These are phyloP conservation scores for Anolis carolinensis DNA, from an alignment of 2,113 vertebrate species.

Conservation along the genomic window DNA sequence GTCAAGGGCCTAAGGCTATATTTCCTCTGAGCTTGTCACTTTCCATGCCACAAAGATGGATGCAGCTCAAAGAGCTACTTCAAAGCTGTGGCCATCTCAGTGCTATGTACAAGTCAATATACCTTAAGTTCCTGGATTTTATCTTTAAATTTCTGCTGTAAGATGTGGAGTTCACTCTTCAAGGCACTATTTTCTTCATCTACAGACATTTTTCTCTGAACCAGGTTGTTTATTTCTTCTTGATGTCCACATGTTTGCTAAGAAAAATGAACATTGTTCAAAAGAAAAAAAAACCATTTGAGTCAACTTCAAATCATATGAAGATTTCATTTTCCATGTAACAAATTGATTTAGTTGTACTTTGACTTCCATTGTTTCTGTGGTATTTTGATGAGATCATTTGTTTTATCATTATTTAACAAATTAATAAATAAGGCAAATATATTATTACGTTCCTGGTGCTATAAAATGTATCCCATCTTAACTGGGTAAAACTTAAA, in stretches of 20 bases:
- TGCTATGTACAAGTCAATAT: conserved; percentile 77
- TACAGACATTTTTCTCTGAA: conserved; percentile 74
- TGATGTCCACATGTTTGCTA: conserved; percentile 78
- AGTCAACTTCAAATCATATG: conserved; percentile 25
- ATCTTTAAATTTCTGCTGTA: conserved; percentile 85
- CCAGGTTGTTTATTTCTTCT: conserved; percentile 83
- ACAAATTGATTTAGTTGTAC: neutral
- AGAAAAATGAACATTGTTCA: conserved; percentile 28
- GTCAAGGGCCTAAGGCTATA: conserved; percentile 81
- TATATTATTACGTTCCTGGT: neutral
- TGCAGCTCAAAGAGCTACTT: conserved; percentile 75
- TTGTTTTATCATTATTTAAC: neutral
- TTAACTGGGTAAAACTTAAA: conserved; percentile 19
- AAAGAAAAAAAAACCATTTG: neutral
- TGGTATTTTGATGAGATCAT: neutral
- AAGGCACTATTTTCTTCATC: conserved; percentile 81
- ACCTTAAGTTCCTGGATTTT: conserved; percentile 90
- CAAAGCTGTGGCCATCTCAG: conserved; percentile 69
- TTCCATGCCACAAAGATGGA: conserved; percentile 79
- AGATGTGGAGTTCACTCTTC: conserved; percentile 84
- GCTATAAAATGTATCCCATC: no score
- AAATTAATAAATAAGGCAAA: conserved; percentile 17
- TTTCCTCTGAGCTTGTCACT: conserved; percentile 81
- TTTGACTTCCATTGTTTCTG: neutral
- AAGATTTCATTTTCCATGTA: neutral